Base-by-base conservation (phyloP, 2,888 invertebrate genomes). In the Barypeithes pellucidus region DNA sequence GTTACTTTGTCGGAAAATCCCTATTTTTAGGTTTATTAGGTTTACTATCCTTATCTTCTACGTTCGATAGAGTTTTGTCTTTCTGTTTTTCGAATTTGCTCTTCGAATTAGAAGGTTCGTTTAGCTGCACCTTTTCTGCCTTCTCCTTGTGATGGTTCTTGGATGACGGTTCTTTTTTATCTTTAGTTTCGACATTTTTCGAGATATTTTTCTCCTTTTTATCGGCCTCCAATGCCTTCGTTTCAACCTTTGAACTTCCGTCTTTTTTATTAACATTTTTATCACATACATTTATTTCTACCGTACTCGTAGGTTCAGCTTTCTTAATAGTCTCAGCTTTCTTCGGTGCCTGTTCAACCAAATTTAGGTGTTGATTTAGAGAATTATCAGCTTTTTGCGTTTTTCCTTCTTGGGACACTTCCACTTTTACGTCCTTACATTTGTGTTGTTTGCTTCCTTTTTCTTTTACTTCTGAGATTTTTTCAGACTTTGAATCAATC, bases 11-110 rank as follows among this genome's bases (percentile, higher is more conserved):
- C 68, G 36, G 29, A 63, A 16, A 52, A 50, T 18, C 16, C 29
- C 61, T 67, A 70, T 45, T 71, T 47, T 67, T 70, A 33, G 57
- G 14, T 66, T 73, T 73, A 45, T 47, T 59, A 57, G 36, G 43
- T 68, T 75, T 75, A 43, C 36, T 36, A 43, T 75, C 75, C 41
- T 68, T 75, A 63, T 75, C 75, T 14, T 75, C 75, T 66, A 39
- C 24, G 63, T 72, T 75, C 22, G 66, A 36, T 45, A 39, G 22
- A 36, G 67, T 52, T 24, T 67, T 72, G 22, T 72, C 72, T 60
- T 66, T 72, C 20, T 20, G 50, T 39, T 68, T 73, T 14, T 70
- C 67, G 33, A 60, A 60, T 61, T 74, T 74, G 20, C 8, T 45
- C 36, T 54, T 69, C 22, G 61, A 59, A 69, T 20, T 36, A 8